Conservation (phyloP, 2,888 invertebrate species). For the Phragmatobia fuliginosa region DNA sequence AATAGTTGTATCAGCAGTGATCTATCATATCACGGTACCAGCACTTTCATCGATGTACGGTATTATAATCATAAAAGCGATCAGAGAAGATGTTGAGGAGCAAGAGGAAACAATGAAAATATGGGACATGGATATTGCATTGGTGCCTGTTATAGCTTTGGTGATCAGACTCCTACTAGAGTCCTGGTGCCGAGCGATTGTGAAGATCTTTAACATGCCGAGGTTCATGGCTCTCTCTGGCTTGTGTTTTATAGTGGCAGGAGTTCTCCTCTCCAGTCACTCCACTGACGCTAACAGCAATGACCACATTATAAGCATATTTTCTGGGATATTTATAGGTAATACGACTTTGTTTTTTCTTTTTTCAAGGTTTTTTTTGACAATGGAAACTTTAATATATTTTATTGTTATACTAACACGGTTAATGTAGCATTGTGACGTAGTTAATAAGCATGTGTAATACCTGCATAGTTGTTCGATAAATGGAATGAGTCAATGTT, state of each 20-base stretch:
- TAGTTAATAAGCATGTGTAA: neutral
- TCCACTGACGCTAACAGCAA: constrained; percentile 78
- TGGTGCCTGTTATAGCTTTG: constrained; percentile 87
- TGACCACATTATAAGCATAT: constrained; percentile 80
- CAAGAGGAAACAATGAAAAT: constrained; percentile 73
- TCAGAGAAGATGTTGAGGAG: constrained; percentile 80
- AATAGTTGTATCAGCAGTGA: constrained; percentile 85
- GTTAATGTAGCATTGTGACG: constrained; percentile 22
- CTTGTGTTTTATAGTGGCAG: constrained; percentile 86
- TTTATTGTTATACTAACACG: constrained; percentile 25
- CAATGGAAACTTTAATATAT: constrained; percentile 36
- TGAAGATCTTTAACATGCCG: constrained; percentile 87
- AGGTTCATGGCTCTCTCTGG: constrained; percentile 86
- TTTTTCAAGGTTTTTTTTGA: constrained; percentile 33
- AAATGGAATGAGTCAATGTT: neutral
- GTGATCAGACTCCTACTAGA: constrained; percentile 87
- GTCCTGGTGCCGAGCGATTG: constrained; percentile 87
- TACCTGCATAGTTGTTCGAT: neutral
- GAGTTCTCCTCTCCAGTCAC: constrained; percentile 84
- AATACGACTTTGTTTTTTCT: constrained; percentile 32
- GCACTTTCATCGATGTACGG: constrained; percentile 85
- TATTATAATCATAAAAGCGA: constrained; percentile 83
- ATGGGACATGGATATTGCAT: constrained; percentile 87
- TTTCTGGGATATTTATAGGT: constrained; percentile 85
- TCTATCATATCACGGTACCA: constrained; percentile 88